Percentiles rank a stretch among this genome's conserved stretches.
Conservation (phyloP, 2,113 vertebrate genomes). For the Tylochromis polylepis region DNA sequence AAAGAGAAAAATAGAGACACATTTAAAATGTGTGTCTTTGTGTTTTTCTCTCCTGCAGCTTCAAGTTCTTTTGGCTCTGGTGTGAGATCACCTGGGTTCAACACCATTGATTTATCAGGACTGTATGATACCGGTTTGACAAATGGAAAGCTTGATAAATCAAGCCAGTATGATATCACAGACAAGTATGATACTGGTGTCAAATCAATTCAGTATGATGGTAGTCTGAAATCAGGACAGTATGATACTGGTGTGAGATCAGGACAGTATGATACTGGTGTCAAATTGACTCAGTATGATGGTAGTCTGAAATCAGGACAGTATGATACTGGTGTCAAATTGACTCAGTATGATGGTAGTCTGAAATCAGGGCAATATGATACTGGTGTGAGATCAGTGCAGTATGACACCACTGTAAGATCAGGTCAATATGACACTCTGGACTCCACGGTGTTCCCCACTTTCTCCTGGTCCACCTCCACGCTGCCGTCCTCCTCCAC, state of each 20-base stretch:
- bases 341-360: background rate
- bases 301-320: background rate
- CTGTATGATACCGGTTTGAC: conserved; percentile 20
- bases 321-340: conserved; percentile 3
- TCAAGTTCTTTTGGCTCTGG: conserved; percentile 26
- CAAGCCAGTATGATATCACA: conserved; percentile 10
- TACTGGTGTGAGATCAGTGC: background rate
- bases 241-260: background rate
- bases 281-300: no score
- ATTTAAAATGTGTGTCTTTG: background rate
- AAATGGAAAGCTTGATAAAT: conserved; percentile 3
- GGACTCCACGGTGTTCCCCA: conserved; percentile 44
- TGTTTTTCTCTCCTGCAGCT: conserved; percentile 18
- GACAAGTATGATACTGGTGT: background rate
- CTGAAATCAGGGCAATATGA: background rate
- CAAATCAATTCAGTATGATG: conserved; percentile 12
- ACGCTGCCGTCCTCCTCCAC: conserved; percentile 48
- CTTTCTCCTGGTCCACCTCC: conserved; percentile 62
- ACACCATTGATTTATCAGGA: conserved; percentile 32
- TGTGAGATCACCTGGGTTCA: conserved; percentile 17
- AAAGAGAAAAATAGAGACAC: background rate
- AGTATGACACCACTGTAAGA: conserved; percentile 1
- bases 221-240: background rate
- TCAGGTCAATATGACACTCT: conserved; percentile 58
- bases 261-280: conserved; percentile 1